Conservation (phyloP, 2,797 vertebrate genomes). For the Chelonia mydas region DNA sequence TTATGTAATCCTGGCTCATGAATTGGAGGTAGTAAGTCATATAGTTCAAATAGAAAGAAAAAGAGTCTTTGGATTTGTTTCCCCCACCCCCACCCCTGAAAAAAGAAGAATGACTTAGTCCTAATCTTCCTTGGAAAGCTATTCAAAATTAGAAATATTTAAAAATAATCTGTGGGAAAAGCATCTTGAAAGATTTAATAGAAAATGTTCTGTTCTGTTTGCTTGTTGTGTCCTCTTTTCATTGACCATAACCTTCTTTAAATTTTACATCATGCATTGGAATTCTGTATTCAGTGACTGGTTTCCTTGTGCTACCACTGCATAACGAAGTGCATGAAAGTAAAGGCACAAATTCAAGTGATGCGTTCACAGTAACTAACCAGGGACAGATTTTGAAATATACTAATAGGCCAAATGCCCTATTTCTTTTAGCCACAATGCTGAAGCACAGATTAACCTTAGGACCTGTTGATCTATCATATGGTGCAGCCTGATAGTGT, state of each 20-base stretch:
- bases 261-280: conserved; percentile 53
- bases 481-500: neutral
- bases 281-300: conserved; percentile 56
- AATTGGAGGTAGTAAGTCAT: neutral
- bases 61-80: neutral
- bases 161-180: neutral
- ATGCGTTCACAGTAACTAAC: conserved; percentile 42
- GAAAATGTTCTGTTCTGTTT: conserved; percentile 54
- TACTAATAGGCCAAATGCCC: conserved; percentile 32
- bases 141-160: neutral
- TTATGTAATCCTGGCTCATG: neutral
- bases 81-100: neutral
- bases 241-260: conserved; percentile 32
- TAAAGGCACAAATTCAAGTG: conserved; percentile 33
- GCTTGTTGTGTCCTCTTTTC: conserved; percentile 22
- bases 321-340: conserved; percentile 31
- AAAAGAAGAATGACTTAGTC: neutral
- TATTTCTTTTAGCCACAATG: conserved; percentile 34
- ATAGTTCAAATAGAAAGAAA: neutral
- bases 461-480: neutral
- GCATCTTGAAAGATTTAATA: conserved; percentile 22
- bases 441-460: conserved; percentile 37
- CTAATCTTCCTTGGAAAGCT: neutral
- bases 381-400: conserved; percentile 52
- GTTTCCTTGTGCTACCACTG: conserved; percentile 49